Evolutionary conservation across 2,113 vertebrate species (phyloP).

Genomic region (western clawed frog (Xenopus tropicalis)): DNA sequence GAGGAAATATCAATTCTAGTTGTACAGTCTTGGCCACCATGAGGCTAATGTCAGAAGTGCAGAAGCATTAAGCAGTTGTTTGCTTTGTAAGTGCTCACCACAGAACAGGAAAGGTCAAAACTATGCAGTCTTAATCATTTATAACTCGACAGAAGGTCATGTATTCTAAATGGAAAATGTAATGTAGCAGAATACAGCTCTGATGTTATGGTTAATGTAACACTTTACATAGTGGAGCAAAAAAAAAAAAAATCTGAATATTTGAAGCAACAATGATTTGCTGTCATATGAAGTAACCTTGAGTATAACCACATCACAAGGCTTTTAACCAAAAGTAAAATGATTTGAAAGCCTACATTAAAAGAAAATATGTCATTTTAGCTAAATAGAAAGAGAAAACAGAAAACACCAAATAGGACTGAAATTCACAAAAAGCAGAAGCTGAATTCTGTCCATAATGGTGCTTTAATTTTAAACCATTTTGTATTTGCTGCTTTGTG

Average conservation of each 20-base stretch:
- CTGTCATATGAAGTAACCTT: conserved; percentile 37
- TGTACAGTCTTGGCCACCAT: conserved; percentile 12
- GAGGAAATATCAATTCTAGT: too few relatives aligned
- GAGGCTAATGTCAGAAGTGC: conserved; percentile 21
- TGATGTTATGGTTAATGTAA: conserved; percentile 27
- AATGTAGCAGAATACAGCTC: conserved; percentile 13
- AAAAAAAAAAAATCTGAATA: conserved; percentile 4
- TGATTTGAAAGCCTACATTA: conserved; percentile 25
- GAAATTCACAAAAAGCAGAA: too few relatives aligned
- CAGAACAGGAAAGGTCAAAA: conserved; percentile 38
- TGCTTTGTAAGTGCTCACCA: conserved; percentile 33
- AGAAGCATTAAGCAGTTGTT: conserved; percentile 10
- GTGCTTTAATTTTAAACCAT: too few relatives aligned
- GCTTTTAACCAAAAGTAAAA: conserved; percentile 35
- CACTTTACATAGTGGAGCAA: conserved; percentile 8
- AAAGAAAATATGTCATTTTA: conserved; percentile 26
- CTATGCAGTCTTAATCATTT: conserved; percentile 39
- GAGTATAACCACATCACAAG: conserved; percentile 20
- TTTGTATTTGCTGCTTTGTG: too few relatives aligned
- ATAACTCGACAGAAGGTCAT: conserved; percentile 34
- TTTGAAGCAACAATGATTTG: conserved; percentile 31
- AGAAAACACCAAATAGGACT: not conserved
- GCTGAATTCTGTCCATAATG: too few relatives aligned
- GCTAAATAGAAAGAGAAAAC: conserved; percentile 16
- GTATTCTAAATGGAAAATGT: conserved; percentile 35